Conservation (phyloP, 2,797 vertebrate species). For the Eulemur albifrons region DNA sequence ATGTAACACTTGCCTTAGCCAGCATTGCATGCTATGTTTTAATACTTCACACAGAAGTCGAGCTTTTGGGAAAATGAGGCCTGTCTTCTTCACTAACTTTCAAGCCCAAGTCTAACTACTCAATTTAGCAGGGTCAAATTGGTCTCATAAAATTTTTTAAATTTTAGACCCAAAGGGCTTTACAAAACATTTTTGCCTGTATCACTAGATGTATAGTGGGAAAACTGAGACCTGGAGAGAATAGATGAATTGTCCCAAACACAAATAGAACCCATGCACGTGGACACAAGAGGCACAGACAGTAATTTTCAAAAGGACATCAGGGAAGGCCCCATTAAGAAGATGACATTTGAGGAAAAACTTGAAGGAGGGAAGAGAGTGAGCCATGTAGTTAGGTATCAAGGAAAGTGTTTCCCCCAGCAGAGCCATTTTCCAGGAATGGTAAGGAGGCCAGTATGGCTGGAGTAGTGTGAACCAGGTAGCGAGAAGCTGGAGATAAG, state of each 20-base stretch:
- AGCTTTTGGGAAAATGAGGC: neutral
- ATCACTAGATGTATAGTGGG: neutral
- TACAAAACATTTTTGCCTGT: neutral
- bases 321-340: neutral
- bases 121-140: neutral
- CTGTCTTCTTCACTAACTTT: neutral
- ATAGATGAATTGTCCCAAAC: neutral
- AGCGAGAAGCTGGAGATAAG: neutral
- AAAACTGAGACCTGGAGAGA: neutral
- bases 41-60: neutral
- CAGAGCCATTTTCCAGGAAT: neutral
- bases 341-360: neutral
- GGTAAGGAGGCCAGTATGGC: neutral
- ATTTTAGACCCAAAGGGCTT: neutral
- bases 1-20: neutral
- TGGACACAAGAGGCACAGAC: neutral
- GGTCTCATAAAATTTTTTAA: neutral
- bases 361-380: neutral
- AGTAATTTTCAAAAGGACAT: neutral
- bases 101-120: neutral
- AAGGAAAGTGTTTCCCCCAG: neutral
- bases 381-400: neutral
- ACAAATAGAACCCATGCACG: fast-evolving
- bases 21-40: neutral
- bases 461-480: too few relatives aligned